Percentiles rank a stretch among this genome's conserved stretches.
Conservation (phyloP, 1,140 invertebrate genomes). For the Oncopeltus fasciatus region DNA sequence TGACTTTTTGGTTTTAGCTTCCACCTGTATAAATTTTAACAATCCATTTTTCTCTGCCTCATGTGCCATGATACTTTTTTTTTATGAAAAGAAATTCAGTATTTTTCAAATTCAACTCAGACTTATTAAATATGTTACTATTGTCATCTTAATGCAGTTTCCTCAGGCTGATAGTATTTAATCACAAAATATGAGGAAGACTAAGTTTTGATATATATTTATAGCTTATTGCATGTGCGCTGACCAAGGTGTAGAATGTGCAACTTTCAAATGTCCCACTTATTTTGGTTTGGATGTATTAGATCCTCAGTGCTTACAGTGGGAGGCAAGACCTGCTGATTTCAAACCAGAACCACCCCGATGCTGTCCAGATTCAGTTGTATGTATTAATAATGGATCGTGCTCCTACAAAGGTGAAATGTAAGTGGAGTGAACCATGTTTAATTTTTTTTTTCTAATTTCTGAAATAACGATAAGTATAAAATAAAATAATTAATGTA, state of each 20-base stretch:
- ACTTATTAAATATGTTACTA: neutral
- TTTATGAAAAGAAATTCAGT: no score
- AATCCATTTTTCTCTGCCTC: no score
- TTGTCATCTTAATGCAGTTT: conserved; percentile 19
- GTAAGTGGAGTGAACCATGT: no score
- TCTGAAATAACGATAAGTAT: no score
- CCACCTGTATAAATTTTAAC: no score
- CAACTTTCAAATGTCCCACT: conserved; percentile 63
- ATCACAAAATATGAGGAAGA: conserved; percentile 44
- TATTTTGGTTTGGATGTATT: conserved; percentile 66
- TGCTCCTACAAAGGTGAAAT: conserved; percentile 49
- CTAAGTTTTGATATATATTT: conserved; percentile 64
- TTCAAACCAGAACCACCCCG: conserved; percentile 56
- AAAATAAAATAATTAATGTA: no score
- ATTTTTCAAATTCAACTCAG: conserved; percentile 22
- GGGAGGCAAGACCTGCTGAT: conserved; percentile 60
- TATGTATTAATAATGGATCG: conserved; percentile 61
- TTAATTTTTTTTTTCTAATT: no score
- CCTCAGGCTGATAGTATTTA: neutral
- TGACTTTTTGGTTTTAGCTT: no score
- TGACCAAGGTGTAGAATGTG: conserved; percentile 51
- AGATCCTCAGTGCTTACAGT: conserved; percentile 67
- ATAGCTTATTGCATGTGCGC: conserved; percentile 53
- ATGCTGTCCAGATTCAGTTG: conserved; percentile 65
- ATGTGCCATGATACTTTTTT: no score